Conservation (phyloP, 2,797 vertebrate species). For the Cuniculus paca region DNA sequence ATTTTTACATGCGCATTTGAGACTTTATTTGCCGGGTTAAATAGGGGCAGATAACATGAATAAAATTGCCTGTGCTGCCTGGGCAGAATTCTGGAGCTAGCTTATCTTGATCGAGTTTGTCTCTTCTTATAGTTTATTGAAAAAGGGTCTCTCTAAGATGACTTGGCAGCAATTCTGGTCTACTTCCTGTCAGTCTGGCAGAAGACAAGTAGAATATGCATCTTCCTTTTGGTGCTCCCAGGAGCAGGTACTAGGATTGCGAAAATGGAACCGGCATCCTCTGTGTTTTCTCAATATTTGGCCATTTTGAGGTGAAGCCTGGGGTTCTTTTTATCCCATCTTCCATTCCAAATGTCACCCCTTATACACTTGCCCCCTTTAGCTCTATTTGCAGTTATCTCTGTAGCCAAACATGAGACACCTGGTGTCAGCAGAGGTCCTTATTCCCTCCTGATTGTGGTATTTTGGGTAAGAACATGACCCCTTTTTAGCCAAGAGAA, state of each 20-base stretch:
- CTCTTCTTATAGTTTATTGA: not conserved
- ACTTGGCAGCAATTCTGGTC: not conserved
- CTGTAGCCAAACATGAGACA: not conserved
- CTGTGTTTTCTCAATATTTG: not conserved
- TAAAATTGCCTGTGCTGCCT: not conserved
- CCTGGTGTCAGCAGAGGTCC: not conserved
- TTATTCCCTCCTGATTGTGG: not conserved
- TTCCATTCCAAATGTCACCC: not conserved
- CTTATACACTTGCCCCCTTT: not conserved
- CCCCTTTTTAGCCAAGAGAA: not conserved
- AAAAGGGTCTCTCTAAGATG: not conserved
- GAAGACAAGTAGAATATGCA: not conserved
- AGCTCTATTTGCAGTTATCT: not conserved
- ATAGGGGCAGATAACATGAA: not conserved
- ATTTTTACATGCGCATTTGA: not conserved
- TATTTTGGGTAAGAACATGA: not conserved
- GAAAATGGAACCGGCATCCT: not conserved
- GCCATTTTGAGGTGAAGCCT: not conserved
- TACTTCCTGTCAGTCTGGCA: not conserved
- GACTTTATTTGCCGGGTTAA: slow-evolving; percentile 26
- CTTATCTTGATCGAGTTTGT: not conserved
- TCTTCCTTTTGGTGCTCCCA: not conserved
- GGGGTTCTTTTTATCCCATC: not conserved
- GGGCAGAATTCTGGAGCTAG: not conserved
- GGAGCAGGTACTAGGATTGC: not conserved